Evolutionary conservation across 1,140 invertebrate species (phyloP).

Genomic region (Drosophila neocordata): DNA sequence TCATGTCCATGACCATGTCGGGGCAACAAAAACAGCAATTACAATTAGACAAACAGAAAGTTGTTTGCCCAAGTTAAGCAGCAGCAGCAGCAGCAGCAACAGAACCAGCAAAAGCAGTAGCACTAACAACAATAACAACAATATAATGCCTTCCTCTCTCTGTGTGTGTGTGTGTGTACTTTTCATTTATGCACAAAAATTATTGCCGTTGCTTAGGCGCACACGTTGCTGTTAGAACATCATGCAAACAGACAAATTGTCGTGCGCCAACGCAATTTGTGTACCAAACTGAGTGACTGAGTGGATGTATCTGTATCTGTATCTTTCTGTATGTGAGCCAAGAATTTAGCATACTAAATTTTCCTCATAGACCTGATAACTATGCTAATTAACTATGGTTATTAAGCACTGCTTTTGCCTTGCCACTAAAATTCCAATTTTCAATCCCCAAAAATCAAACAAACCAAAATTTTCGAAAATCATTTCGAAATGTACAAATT

Average conservation of each 20-base stretch:
- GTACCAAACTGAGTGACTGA: constrained; percentile 5
- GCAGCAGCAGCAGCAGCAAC: constrained; percentile 44
- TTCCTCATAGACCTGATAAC: constrained; percentile 39
- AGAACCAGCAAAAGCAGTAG: constrained; percentile 22
- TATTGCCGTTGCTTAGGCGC: constrained; percentile 77
- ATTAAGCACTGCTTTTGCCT: constrained; percentile 34
- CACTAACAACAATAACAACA: constrained; percentile 56
- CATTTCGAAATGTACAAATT: background rate
- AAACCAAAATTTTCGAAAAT: background rate
- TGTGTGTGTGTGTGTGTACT: constrained; percentile 56
- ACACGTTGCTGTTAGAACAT: constrained; percentile 55
- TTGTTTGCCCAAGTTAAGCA: constrained; percentile 77
- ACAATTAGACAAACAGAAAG: constrained; percentile 80
- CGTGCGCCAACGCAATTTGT: constrained; percentile 62
- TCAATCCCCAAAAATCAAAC: background rate
- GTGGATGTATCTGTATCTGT: constrained; percentile 3
- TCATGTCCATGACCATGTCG: constrained; percentile 16
- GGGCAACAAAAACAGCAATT: constrained; percentile 73
- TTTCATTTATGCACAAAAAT: constrained; percentile 81
- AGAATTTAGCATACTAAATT: constrained; percentile 30
- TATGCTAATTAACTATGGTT: constrained; percentile 50
- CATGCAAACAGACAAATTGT: constrained; percentile 77
- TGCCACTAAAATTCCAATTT: constrained; percentile 6
- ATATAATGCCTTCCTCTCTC: constrained; percentile 16
- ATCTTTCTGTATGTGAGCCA: constrained; percentile 26